Percentiles rank a stretch among this genome's conserved stretches.
phyloP scores from a whole-genome alignment of 2,888 invertebrate species.

The Sisyra terminalis region DNA sequence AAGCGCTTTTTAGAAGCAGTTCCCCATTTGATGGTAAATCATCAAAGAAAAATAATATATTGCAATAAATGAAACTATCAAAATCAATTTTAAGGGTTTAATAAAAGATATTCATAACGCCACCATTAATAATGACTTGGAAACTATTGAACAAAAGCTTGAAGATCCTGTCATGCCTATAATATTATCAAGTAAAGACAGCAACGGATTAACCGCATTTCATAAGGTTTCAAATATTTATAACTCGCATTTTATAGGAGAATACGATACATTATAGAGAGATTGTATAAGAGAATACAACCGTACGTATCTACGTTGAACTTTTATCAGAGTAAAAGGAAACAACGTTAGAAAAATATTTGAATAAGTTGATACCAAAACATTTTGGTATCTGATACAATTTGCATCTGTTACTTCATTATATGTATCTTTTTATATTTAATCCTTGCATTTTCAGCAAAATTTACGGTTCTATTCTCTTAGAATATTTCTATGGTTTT shows the following conservation, averaged over 20 bases:
- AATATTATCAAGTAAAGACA: slow-evolving; percentile 58
- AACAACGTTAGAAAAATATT: too few relatives aligned
- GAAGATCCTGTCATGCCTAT: slow-evolving; percentile 53
- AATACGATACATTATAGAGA: too few relatives aligned
- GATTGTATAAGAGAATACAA: too few relatives aligned
- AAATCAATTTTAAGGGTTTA: slow-evolving; percentile 42
- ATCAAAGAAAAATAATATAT: neutral
- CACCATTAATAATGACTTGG: slow-evolving; percentile 60
- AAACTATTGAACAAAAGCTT: slow-evolving; percentile 44
- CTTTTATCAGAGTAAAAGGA: too few relatives aligned
- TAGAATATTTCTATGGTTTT: too few relatives aligned
- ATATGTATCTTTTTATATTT: too few relatives aligned
- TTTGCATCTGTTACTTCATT: too few relatives aligned
- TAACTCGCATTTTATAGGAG: neutral
- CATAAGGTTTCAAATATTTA: slow-evolving; percentile 47
- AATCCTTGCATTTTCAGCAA: too few relatives aligned
- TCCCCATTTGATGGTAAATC: slow-evolving; percentile 75
- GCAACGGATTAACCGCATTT: slow-evolving; percentile 66
- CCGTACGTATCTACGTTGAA: too few relatives aligned
- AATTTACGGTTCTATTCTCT: too few relatives aligned
- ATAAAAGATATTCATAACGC: slow-evolving; percentile 68
- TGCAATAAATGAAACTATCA: neutral
- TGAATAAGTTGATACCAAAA: neutral
- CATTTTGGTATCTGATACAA: too few relatives aligned
- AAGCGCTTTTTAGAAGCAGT: slow-evolving; percentile 80